Percentiles rank a stretch among this genome's conserved stretches.
Conservation (phyloP, 1,140 invertebrate genomes). For the Mactra quadrangularis region DNA sequence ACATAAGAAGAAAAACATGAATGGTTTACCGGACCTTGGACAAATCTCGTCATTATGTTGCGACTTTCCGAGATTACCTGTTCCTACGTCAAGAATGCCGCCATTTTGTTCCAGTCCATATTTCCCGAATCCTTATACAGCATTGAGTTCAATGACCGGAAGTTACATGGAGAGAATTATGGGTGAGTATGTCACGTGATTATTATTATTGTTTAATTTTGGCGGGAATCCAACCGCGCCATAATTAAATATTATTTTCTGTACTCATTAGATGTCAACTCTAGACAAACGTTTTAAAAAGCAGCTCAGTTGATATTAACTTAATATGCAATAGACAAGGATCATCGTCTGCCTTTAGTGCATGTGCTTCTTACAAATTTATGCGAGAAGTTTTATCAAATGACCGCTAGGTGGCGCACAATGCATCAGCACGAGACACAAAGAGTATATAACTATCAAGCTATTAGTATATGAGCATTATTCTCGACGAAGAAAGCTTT, state of each 20-base stretch:
- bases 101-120: slow-evolving; percentile 14
- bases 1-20: slow-evolving; percentile 11
- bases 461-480: no score
- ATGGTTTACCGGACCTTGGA: slow-evolving; percentile 7
- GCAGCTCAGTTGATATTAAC: no score
- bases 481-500: no score
- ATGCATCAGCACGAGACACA: no score
- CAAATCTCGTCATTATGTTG: slow-evolving; percentile 23
- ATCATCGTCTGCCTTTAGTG: no score
- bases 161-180: slow-evolving; percentile 41
- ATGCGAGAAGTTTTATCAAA: no score
- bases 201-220: not conserved
- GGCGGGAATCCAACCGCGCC: no score
- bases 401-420: no score
- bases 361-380: no score
- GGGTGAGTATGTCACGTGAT: no score
- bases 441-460: no score
- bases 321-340: no score
- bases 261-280: not conserved
- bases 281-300: not conserved
- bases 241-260: not conserved
- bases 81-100: slow-evolving; percentile 24
- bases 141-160: slow-evolving; percentile 8
- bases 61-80: slow-evolving; percentile 15
- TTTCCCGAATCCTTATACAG: not conserved